Base-by-base conservation (phyloP, 2,888 invertebrate genomes). In the Metalampra italica region DNA sequence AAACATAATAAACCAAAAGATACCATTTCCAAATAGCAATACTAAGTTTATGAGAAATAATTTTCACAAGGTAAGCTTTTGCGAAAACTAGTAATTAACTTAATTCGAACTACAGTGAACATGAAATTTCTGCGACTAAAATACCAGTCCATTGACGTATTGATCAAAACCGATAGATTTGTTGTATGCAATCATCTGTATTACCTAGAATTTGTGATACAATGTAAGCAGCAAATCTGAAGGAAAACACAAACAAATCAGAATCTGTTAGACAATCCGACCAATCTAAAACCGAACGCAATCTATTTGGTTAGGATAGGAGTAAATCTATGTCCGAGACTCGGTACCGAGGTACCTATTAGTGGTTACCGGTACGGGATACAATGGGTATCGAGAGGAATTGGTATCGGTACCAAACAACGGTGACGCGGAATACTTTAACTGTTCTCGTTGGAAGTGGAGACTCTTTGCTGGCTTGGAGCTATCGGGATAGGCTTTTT, bases 221-320 rank as follows among this genome's bases (percentile, higher is more conserved):
- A 22, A 22, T 22, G 22, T 22, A 3, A 22, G 22, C 22, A 22
- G 22, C 13, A 8, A 13, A 39, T 14, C 39, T 39, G 13, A 13
- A 39, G 5, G 39, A 5, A 15, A 39, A 39, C 13, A 14, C 39
- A 15, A 39, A 15, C 39, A 39, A 39, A 39, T 39, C 12, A 11
- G 15, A 39, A 1, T n/a, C 9, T n/a, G 7, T 32, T 11, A 36
- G 36, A 11, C 34, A 43, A 43, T 34, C 30, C 43, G 44, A 45
- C 29, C 14, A 45, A 45, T 45, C 68, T 68, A 64, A 59, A 70
- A 65, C 64, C 59, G 57, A 62, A 66, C 61, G 69, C 75, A 77
- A 82, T 81, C 75, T 74, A 68, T 67, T 71, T 63, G 45, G 75
- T 73, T 78, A 76, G 72, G 78, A 73, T 71, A 64, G 58, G 62